Percentiles rank a stretch among this genome's conserved stretches.
Conservation (phyloP, 1,140 invertebrate species). For the Anastatus disparis region DNA sequence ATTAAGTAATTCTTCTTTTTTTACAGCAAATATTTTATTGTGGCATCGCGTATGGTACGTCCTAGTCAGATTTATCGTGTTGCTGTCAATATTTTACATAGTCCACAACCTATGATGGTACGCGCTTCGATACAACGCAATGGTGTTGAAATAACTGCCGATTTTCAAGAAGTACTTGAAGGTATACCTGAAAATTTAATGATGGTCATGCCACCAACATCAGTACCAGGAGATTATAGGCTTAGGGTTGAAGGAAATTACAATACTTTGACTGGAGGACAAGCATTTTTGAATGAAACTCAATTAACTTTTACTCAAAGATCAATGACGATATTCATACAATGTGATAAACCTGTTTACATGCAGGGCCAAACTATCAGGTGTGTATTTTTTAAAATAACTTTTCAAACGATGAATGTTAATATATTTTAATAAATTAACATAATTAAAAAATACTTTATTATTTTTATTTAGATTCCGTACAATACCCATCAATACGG, state of each 20-base stretch:
- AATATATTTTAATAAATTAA: no score
- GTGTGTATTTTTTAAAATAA: not conserved
- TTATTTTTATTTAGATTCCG: slow-evolving; percentile 81
- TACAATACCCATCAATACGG: slow-evolving; percentile 88
- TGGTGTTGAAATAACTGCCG: slow-evolving; percentile 85
- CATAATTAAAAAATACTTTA: no score
- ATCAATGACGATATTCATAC: slow-evolving; percentile 96
- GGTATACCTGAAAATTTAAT: slow-evolving; percentile 85
- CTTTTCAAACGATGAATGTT: no score
- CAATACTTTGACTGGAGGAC: slow-evolving; percentile 83
- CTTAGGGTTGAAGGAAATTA: slow-evolving; percentile 90
- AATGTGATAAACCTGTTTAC: slow-evolving; percentile 94
- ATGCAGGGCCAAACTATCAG: slow-evolving; percentile 86
- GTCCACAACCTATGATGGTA: slow-evolving; percentile 79
- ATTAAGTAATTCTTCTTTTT: no score
- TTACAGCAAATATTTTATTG: slow-evolving; percentile 84
- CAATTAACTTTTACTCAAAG: slow-evolving; percentile 82
- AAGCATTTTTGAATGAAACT: slow-evolving; percentile 87
- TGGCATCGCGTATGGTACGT: slow-evolving; percentile 85
- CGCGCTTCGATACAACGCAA: slow-evolving; percentile 86
- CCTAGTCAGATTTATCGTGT: slow-evolving; percentile 88
- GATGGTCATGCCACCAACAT: slow-evolving; percentile 85
- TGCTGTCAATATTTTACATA: slow-evolving; percentile 80
- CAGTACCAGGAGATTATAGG: slow-evolving; percentile 83
- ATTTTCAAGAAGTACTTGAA: slow-evolving; percentile 79